Evolutionary conservation across 2,113 vertebrate species (phyloP).

Genomic region (Athene noctua): DNA sequence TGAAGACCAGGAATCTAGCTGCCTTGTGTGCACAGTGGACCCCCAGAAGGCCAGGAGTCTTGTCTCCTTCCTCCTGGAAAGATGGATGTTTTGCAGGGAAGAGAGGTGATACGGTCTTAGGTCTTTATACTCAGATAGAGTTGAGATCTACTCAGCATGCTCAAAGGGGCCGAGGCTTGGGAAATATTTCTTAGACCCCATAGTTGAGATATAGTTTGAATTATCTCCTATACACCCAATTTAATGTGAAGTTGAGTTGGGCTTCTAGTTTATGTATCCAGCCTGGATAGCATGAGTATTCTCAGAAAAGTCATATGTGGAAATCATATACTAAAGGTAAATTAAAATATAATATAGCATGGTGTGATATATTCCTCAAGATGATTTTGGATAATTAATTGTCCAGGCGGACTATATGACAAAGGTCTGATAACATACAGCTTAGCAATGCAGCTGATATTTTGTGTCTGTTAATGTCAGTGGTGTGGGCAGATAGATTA

Average conservation of each 20-base stretch:
- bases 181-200: not conserved
- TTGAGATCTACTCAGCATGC: rapidly evolving
- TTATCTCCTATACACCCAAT: not conserved
- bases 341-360: not conserved
- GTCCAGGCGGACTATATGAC: not conserved
- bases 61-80: not conserved
- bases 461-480: not conserved
- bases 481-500: not conserved
- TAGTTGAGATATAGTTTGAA: not conserved
- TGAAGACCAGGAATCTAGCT: not conserved
- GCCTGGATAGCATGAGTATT: not conserved
- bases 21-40: not conserved
- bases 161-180: not conserved
- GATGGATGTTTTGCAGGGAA: not conserved
- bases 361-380: not conserved
- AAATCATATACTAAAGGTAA: not conserved
- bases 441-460: not conserved
- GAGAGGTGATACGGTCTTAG: rapidly evolving
- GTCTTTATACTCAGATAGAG: not conserved
- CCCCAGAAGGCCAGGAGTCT: not conserved
- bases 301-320: not conserved
- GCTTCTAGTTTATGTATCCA: not conserved
- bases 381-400: not conserved
- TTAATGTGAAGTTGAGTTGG: not conserved
- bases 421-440: not conserved